A percentile compares a stretch with the other conserved stretches of the same genome.
phyloP scores from a whole-genome alignment of 2,797 vertebrate species.

The Chelon labrosus region DNA sequence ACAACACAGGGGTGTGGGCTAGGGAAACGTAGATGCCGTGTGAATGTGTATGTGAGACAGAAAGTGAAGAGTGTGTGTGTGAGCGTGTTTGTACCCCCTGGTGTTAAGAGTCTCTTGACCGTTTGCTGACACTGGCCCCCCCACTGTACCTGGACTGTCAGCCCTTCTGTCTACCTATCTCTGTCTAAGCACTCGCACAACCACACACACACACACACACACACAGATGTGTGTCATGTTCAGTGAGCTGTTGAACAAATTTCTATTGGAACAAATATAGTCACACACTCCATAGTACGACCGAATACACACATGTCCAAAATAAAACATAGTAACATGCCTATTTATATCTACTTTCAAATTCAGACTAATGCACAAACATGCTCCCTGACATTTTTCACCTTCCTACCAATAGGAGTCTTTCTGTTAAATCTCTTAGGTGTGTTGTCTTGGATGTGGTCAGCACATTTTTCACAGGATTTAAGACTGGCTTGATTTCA shows the following conservation, averaged over 20 bases:
- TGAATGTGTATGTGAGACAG: slow-evolving; percentile 29
- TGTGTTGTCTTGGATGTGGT: slow-evolving; percentile 56
- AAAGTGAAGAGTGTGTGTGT: slow-evolving; percentile 42
- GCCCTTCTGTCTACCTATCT: slow-evolving; percentile 74
- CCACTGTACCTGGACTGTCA: slow-evolving; percentile 75
- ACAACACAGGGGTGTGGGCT: slow-evolving; percentile 34
- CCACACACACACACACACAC: slow-evolving; percentile 18
- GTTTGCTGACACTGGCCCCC: slow-evolving; percentile 78
- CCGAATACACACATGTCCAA: neutral
- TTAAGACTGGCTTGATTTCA: slow-evolving; percentile 47
- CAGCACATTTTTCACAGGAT: slow-evolving; percentile 65
- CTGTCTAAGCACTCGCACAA: slow-evolving; percentile 28
- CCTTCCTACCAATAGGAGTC: slow-evolving; percentile 38
- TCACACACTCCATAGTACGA: neutral
- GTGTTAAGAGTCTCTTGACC: slow-evolving; percentile 81
- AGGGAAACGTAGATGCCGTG: slow-evolving; percentile 6
- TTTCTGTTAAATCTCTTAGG: slow-evolving; percentile 47
- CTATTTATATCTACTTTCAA: slow-evolving; percentile 2
- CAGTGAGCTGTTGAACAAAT: slow-evolving; percentile 3
- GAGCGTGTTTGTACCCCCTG: slow-evolving; percentile 71
- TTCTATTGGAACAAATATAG: neutral
- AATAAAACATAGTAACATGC: slow-evolving; percentile 15
- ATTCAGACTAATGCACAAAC: slow-evolving; percentile 24
- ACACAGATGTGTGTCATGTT: slow-evolving; percentile 39
- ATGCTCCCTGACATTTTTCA: slow-evolving; percentile 19